A percentile compares a stretch with the other conserved stretches of the same genome.
These are phyloP conservation scores for Torymus aiolomorphi DNA, from an alignment of 2,888 invertebrate species.

Conservation along the genomic window DNA sequence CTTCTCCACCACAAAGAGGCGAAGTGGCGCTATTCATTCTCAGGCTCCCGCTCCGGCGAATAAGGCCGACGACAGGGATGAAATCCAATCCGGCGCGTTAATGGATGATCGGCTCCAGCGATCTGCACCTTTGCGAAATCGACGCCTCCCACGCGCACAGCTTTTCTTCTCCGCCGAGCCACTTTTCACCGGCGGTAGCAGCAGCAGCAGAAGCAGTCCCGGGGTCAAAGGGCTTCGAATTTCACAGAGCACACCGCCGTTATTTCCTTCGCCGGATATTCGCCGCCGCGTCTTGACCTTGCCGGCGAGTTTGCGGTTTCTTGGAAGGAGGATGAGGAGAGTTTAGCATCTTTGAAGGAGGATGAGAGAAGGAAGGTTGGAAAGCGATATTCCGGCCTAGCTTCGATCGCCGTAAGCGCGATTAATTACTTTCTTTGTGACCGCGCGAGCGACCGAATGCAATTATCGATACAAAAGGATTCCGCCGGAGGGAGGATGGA, in stretches of 20 bases:
- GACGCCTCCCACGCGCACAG: conserved; percentile 31
- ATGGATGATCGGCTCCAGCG: conserved; percentile 61
- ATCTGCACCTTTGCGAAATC: conserved; percentile 48
- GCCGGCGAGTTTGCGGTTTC: conserved; percentile 35
- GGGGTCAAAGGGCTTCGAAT: conserved; percentile 46
- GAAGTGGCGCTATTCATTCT: conserved; percentile 50
- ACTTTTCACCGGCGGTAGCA: not conserved
- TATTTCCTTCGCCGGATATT: conserved; percentile 34
- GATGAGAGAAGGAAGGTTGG: not conserved
- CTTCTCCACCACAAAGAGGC: conserved; percentile 1
- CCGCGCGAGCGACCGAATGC: conserved; percentile 7
- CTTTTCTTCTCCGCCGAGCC: not conserved
- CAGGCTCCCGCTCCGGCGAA: conserved; percentile 12
- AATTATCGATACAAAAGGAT: conserved; percentile 49
- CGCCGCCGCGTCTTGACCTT: conserved; percentile 40
- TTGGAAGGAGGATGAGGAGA: not conserved
- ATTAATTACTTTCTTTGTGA: conserved; percentile 48
- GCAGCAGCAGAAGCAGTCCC: too few species aligned
- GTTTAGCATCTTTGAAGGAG: conserved; percentile 3
- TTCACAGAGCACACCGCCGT: conserved; percentile 20
- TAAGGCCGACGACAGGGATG: conserved; percentile 28
- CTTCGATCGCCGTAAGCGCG: not conserved
- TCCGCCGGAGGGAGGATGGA: not conserved
- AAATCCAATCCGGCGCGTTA: conserved; percentile 58
- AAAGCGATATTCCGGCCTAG: not conserved